Evolutionary conservation across 2,797 vertebrate species (phyloP).

Genomic region (Syngnathus acus): DNA sequence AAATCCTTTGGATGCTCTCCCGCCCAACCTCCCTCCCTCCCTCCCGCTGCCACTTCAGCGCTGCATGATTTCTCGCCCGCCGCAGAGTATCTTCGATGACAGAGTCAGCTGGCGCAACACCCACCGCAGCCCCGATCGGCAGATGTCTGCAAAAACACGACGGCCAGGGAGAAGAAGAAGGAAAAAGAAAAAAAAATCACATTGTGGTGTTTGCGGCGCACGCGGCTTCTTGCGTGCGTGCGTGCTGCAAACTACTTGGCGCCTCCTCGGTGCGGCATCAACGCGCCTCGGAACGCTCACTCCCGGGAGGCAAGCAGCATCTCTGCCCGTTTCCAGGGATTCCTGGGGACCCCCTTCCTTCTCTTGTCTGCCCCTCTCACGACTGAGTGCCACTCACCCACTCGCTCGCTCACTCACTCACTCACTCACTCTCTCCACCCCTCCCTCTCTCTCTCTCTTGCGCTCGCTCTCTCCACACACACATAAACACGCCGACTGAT

Average conservation of each 20-base stretch:
- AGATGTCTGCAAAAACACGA: neutral
- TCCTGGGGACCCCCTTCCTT: conserved; percentile 50
- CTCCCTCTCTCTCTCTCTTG: neutral
- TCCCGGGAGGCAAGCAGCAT: conserved; percentile 1
- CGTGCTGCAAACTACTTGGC: neutral
- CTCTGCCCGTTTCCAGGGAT: conserved; percentile 39
- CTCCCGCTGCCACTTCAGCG: neutral
- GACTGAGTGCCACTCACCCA: conserved; percentile 12
- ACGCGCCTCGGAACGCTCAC: neutral
- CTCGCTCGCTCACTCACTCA: conserved; percentile 18
- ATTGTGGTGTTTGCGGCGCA: neutral
- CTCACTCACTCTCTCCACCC: neutral
- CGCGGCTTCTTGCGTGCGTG: conserved; percentile 6
- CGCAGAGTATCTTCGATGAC: neutral
- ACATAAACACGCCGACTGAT: neutral
- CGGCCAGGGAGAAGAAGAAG: too few species aligned
- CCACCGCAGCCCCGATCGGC: neutral
- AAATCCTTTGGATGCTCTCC: neutral
- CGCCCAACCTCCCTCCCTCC: too few species aligned
- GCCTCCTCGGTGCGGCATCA: neutral
- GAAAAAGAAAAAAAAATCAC: neutral
- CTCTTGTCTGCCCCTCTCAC: conserved; percentile 17
- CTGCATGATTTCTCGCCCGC: neutral
- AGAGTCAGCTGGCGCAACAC: neutral
- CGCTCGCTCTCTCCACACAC: neutral